These are phyloP conservation scores for Chelidonichthys spinosus DNA, from an alignment of 2,797 vertebrate species.

Conservation along the genomic window DNA sequence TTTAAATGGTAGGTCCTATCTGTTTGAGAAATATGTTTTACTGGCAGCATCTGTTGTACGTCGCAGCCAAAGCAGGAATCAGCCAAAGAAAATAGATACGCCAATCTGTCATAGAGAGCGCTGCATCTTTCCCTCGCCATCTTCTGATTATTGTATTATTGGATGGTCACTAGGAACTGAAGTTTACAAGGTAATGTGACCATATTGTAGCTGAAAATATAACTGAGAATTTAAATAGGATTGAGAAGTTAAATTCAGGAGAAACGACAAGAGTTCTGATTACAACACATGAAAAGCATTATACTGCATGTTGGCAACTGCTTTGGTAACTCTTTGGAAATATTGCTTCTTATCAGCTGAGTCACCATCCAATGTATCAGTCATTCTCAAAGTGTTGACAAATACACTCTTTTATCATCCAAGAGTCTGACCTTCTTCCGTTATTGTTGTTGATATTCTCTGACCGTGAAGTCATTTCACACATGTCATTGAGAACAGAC, in stretches of 20 bases:
- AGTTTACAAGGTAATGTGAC: slow-evolving; percentile 12
- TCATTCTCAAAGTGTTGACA: slow-evolving; percentile 9
- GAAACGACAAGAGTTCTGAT: slow-evolving; percentile 10
- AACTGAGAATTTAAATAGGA: neutral
- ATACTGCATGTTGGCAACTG: neutral
- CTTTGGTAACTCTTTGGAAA: slow-evolving; percentile 6
- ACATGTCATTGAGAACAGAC: neutral
- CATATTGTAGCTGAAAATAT: neutral
- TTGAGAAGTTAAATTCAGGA: neutral
- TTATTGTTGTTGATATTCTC: slow-evolving; percentile 3
- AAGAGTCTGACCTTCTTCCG: slow-evolving; percentile 2
- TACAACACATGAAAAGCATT: neutral
- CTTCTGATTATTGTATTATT: slow-evolving; percentile 23
- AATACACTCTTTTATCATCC: neutral
- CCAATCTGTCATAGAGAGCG: slow-evolving; percentile 23
- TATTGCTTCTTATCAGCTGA: slow-evolving; percentile 9
- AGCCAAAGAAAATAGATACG: slow-evolving; percentile 16
- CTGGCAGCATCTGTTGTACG: slow-evolving; percentile 14
- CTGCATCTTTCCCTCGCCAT: slow-evolving; percentile 8
- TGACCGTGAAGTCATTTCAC: slow-evolving; percentile 2
- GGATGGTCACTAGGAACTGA: neutral
- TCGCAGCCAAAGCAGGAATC: slow-evolving; percentile 18
- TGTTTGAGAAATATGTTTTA: slow-evolving; percentile 18
- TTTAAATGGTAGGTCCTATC: slow-evolving; percentile 24
- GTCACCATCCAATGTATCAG: neutral